A percentile compares a stretch with the other conserved stretches of the same genome.
phyloP scores from a whole-genome alignment of 1,140 invertebrate genomes.

The Thereuonema tuberculata region DNA sequence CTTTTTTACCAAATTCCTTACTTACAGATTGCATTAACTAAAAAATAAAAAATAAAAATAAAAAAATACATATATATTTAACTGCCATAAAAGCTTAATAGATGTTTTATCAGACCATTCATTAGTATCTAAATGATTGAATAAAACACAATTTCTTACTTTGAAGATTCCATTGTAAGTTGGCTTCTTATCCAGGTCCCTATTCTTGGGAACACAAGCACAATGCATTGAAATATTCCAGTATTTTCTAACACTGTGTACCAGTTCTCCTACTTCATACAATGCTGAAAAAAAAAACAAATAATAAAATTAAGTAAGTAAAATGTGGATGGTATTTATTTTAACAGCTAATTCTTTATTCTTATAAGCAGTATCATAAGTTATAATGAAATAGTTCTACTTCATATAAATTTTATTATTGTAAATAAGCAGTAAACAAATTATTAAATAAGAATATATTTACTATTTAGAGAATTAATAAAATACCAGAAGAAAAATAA shows the following conservation, averaged over 20 bases:
- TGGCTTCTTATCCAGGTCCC: constrained; percentile 28
- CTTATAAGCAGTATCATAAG: too few relatives aligned
- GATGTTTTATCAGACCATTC: not conserved
- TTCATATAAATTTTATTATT: too few relatives aligned
- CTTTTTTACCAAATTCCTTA: constrained; percentile 24
- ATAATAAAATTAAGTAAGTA: too few relatives aligned
- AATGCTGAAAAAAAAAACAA: constrained; percentile 42
- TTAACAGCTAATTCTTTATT: too few relatives aligned
- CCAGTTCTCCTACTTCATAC: constrained; percentile 50
- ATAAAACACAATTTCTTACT: too few relatives aligned
- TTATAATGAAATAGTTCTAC: too few relatives aligned
- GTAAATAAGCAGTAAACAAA: too few relatives aligned
- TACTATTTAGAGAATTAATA: too few relatives aligned
- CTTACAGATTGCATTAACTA: constrained; percentile 26
- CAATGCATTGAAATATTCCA: constrained; percentile 69
- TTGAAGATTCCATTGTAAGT: constrained; percentile 39
- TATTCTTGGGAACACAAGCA: constrained; percentile 41
- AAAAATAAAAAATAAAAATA: constrained; percentile 10
- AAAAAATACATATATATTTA: constrained; percentile 6
- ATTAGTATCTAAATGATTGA: too few relatives aligned
- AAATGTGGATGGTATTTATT: too few relatives aligned
- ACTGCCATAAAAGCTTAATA: not conserved
- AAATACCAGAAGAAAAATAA: too few relatives aligned
- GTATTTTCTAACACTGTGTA: constrained; percentile 60
- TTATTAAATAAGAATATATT: too few relatives aligned